Percentiles rank a stretch among this genome's conserved stretches.
Conservation (phyloP, 2,797 vertebrate genomes). For the Pterois miles region DNA sequence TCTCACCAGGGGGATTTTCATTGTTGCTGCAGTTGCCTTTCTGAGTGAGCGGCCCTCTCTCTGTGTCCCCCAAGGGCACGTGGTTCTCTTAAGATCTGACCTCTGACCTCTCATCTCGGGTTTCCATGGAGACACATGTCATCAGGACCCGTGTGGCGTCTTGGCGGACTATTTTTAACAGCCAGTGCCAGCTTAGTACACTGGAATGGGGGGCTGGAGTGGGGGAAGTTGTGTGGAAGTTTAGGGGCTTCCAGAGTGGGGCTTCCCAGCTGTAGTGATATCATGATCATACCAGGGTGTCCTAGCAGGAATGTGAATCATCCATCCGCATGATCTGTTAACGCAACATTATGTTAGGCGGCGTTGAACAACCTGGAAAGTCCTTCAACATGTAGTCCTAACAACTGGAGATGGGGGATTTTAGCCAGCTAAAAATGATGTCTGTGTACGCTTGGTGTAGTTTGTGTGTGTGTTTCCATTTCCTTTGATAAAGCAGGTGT, state of each 20-base stretch:
- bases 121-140: conserved; percentile 72
- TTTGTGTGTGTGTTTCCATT: conserved; percentile 42
- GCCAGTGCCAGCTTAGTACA: conserved; percentile 38
- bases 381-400: conserved; percentile 49
- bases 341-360: conserved; percentile 64
- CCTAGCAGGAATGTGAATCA: conserved; percentile 70
- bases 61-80: conserved; percentile 51
- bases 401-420: conserved; percentile 52
- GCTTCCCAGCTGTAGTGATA: conserved; percentile 74
- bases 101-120: conserved; percentile 66
- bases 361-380: conserved; percentile 59
- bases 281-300: conserved; percentile 60
- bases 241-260: conserved; percentile 73
- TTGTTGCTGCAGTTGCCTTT: conserved; percentile 52
- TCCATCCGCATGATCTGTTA: conserved; percentile 63
- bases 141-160: conserved; percentile 52
- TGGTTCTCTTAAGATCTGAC: conserved; percentile 58
- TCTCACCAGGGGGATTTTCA: conserved; percentile 59
- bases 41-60: conserved; percentile 19
- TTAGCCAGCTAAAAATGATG: conserved; percentile 17
- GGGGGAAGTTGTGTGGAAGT: conserved; percentile 63
- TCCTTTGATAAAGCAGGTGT: conserved; percentile 40
- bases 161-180: conserved; percentile 67
- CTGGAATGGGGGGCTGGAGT: conserved; percentile 42
- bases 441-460: conserved; percentile 4